phyloP scores from a whole-genome alignment of 23 tunicate species.

The Aplidium turbinatum region DNA sequence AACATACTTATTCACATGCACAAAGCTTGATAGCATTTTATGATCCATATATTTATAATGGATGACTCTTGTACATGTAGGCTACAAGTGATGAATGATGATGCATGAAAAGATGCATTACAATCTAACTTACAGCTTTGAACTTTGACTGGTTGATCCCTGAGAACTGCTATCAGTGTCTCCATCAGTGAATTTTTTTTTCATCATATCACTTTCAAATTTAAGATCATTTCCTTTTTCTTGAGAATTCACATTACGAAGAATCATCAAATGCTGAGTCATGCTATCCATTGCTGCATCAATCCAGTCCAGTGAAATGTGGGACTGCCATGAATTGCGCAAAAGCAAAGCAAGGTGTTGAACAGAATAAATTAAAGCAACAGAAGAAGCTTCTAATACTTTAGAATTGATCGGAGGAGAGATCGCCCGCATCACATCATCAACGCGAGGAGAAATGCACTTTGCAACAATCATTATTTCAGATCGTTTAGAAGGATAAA shows the following conservation, averaged over 20 bases:
- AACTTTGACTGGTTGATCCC: not conserved
- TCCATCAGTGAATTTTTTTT: not conserved
- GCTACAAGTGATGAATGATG: too few relatives aligned
- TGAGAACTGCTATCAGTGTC: not conserved
- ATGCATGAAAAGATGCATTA: too few relatives aligned
- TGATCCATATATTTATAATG: too few relatives aligned
- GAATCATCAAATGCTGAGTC: constrained; percentile 57
- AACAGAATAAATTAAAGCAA: constrained; percentile 63
- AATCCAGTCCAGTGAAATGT: constrained; percentile 58
- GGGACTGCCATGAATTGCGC: constrained; percentile 43
- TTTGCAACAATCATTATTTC: constrained; percentile 60
- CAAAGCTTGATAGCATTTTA: too few relatives aligned
- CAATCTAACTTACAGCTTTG: constrained; percentile 12
- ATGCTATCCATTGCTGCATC: constrained; percentile 68
- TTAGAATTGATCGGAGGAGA: constrained; percentile 53
- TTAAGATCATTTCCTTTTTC: not conserved
- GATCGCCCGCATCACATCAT: constrained; percentile 64
- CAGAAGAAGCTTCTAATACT: constrained; percentile 59
- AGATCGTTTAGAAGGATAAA: constrained; percentile 46
- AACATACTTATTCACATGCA: too few relatives aligned
- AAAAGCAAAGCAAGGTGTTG: constrained; percentile 59
- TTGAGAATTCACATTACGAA: constrained; percentile 18
- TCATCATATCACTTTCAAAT: not conserved
- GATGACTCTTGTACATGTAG: too few relatives aligned
- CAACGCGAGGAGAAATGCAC: constrained; percentile 63